Base-by-base conservation (phyloP, 2,888 invertebrate species). In the Microctonus aethiopoides region DNA sequence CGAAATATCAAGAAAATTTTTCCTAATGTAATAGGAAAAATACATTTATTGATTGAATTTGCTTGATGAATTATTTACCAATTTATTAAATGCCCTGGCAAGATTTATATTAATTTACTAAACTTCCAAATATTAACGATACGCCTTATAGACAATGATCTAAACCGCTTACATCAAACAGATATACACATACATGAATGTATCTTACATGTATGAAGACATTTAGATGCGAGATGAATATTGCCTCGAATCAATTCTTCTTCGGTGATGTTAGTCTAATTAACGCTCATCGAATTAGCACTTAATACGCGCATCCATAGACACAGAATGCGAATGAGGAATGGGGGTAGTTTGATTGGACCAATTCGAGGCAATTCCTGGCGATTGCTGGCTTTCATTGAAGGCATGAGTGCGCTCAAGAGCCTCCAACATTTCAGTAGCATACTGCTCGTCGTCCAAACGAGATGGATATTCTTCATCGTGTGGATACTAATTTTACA, bases 361-460 rank as follows among this genome's bases (percentile, higher is more conserved):
- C 86, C 86, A 86, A 86, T 86, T 86, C 86, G 84, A 86, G 86
- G 86, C 86, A 86, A 86, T 86, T 86, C 86, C 85, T 86, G 85
- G 84, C 84, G 86, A 86, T 86, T 86, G 83, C 83, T 84, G 84
- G 84, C 70, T 85, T 86, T 86, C 84, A 86, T 86, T 85, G 85
- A 85, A 84, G 41, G 36, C 32, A 62, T 81, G 82, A 81, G 82
- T 80, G 82, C 80, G 78, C 78, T 80, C 75, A 75, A 75, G 75
- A 74, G 82, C 82, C 80, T 76, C 11, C 74, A 82, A 76, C 46
- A 46, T 46, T 46, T 83, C 85, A 85, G 86, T 86, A 80, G 79
- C 80, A 83, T 79, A 78, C 83, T 82, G 84, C 80, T 81, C 83
- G 80, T 79, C 84, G 41, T 46, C 32, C 60, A 83, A 80, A 81